These are phyloP conservation scores for Stictonetta naevosa DNA, from an alignment of 2,113 vertebrate genomes.

Conservation along the genomic window DNA sequence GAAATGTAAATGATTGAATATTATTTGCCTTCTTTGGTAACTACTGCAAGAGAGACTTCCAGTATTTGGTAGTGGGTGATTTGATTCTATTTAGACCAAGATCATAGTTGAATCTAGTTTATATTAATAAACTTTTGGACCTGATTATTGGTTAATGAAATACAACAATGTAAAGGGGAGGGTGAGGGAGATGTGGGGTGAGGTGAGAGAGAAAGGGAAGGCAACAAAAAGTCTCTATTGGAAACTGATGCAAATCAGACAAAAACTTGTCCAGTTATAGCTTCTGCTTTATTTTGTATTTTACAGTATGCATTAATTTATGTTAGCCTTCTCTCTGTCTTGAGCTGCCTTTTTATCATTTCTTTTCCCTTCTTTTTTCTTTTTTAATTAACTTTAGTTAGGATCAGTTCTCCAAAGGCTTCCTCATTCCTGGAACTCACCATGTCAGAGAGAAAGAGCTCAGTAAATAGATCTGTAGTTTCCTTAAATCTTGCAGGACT, in stretches of 20 bases:
- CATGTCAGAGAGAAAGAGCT: neutral
- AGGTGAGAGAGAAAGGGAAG: neutral
- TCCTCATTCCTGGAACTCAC: conserved; percentile 12
- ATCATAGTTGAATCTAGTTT: neutral
- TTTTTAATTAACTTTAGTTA: neutral
- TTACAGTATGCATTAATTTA: neutral
- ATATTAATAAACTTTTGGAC: conserved; percentile 19
- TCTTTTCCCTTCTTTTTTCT: too few relatives aligned
- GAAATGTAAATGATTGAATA: neutral
- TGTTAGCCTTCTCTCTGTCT: neutral
- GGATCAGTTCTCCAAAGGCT: neutral
- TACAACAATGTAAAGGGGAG: neutral
- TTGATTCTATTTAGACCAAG: neutral
- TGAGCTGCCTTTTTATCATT: neutral
- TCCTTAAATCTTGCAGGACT: neutral
- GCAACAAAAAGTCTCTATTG: neutral
- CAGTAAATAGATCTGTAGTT: conserved; percentile 7
- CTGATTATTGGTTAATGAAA: conserved; percentile 32
- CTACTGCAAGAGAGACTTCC: neutral
- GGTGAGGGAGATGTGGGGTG: neutral
- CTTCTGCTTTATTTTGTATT: neutral
- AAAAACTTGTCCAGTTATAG: neutral
- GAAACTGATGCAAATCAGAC: neutral
- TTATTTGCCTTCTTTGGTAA: neutral
- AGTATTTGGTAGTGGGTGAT: neutral